Evolutionary conservation across 1,140 invertebrate species (phyloP).

Genomic region (Cheumatopsyche charites): DNA sequence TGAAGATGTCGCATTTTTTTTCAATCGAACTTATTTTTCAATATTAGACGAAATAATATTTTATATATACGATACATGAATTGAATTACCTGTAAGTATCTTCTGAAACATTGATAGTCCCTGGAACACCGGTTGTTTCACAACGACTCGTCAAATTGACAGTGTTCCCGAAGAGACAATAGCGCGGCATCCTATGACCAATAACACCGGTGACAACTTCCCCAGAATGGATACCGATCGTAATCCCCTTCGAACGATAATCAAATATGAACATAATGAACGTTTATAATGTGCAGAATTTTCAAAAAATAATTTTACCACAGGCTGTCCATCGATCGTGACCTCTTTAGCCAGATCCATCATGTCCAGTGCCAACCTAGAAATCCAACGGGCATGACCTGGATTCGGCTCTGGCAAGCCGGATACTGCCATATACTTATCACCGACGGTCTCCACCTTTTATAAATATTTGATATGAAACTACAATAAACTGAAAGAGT

Average conservation of each 20-base stretch:
- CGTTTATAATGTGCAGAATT: background rate
- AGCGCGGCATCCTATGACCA: slow-evolving; percentile 95
- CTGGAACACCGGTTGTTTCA: slow-evolving; percentile 91
- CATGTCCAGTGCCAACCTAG: slow-evolving; percentile 91
- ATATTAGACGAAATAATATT: too few relatives aligned
- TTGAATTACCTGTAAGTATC: slow-evolving; percentile 82
- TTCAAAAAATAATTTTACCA: slow-evolving; percentile 70
- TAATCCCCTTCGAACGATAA: slow-evolving; percentile 75
- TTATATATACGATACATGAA: background rate
- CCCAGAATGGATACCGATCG: slow-evolving; percentile 95
- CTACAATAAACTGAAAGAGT: background rate
- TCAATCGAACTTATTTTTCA: too few relatives aligned
- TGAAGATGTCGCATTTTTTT: too few relatives aligned
- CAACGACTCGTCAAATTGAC: slow-evolving; percentile 95
- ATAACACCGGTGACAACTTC: slow-evolving; percentile 97
- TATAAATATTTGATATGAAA: slow-evolving; percentile 29
- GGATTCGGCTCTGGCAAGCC: slow-evolving; percentile 92
- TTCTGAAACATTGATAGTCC: slow-evolving; percentile 93
- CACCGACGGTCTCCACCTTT: slow-evolving; percentile 98
- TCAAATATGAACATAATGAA: slow-evolving; percentile 2
- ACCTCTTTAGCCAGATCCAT: slow-evolving; percentile 91
- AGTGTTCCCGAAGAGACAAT: slow-evolving; percentile 96
- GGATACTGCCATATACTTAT: slow-evolving; percentile 99
- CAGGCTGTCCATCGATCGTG: slow-evolving; percentile 81
- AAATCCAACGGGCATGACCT: slow-evolving; percentile 92